Base-by-base conservation (phyloP, 2,797 vertebrate genomes). In the Pangasius sanitwongsei region DNA sequence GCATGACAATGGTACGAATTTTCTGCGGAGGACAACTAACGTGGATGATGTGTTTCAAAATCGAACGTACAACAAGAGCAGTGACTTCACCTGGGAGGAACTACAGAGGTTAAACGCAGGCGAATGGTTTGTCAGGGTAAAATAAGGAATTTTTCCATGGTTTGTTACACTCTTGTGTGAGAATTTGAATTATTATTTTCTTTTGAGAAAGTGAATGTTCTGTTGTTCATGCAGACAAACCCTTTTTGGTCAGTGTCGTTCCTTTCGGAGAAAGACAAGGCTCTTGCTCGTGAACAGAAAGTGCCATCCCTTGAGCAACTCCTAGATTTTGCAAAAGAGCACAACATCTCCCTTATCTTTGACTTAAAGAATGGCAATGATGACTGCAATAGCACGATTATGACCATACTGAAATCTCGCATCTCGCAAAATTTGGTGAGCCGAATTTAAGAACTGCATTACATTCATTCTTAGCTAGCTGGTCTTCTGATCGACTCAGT, bases 91-190 rank as follows among this genome's bases (percentile, higher is more conserved):
- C 67, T 97, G 96, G 96, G 5, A 91, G 0, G 95, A 97, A 37
- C 93, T 99, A 75, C 89, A 93, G 92, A 93, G 37, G 63, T 92
- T 99, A 84, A 97, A 98, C 77, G 97, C 98, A 7, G 98, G 98
- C n/a, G 89, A 96, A 89, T 98, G 98, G 97, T 99, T 99, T 92
- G 25, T 98, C 31, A 88, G 97, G 97, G 98, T 99, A 92, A 97
- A 93, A 25, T 11, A 88, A 1, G 3, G n/a, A 11, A 13, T 80
- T 75, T 61, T 12, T 63, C 41, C 57, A 37, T 8, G n/a, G 15
- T 69, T 84, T 50, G 4, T 83, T 65, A 20, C 63, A 50, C 16
- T 44, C 11, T n/a, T 50, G 16, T 6, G 37, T 23, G 13, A 37
- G 6, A 15, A 28, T 63, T 23, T n/a, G 2, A 18, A 57, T 13